These are phyloP conservation scores for Ichneumoninae sp. DNA, from an alignment of 2,888 invertebrate species.

Conservation along the genomic window DNA sequence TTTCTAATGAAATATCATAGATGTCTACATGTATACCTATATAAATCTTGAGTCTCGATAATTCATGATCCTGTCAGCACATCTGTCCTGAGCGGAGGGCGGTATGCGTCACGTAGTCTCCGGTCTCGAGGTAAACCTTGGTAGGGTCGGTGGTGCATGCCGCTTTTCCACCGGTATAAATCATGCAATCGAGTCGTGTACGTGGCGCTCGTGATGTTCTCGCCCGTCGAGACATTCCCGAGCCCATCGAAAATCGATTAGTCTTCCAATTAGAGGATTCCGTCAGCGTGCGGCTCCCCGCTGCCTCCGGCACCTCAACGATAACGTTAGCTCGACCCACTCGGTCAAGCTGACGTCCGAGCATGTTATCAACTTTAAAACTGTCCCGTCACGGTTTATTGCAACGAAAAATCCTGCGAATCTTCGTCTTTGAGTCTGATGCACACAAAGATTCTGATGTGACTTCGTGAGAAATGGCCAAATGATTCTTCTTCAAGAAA, in stretches of 20 bases:
- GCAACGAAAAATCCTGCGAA: neutral
- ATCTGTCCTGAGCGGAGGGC: slow-evolving; percentile 37
- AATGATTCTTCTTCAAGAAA: too few species aligned
- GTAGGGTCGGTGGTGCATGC: neutral
- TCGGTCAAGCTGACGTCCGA: slow-evolving; percentile 1
- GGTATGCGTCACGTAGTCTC: slow-evolving; percentile 34
- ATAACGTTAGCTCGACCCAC: neutral
- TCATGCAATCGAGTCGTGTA: slow-evolving; percentile 56
- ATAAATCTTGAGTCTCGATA: slow-evolving; percentile 35
- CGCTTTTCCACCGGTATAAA: slow-evolving; percentile 33
- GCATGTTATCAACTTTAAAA: neutral
- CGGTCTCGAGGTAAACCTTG: slow-evolving; percentile 22
- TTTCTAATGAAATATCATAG: slow-evolving; percentile 21
- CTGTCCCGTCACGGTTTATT: neutral
- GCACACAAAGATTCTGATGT: too few species aligned
- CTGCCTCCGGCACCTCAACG: slow-evolving; percentile 16
- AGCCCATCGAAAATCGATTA: slow-evolving; percentile 55
- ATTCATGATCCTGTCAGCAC: slow-evolving; percentile 41
- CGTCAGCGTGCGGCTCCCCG: slow-evolving; percentile 21
- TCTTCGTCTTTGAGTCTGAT: neutral
- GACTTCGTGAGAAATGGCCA: too few species aligned
- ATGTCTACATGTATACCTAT: slow-evolving; percentile 9
- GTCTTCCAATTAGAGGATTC: slow-evolving; percentile 56
- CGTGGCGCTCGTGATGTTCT: slow-evolving; percentile 37
- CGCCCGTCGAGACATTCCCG: slow-evolving; percentile 43